Evolutionary conservation across 2,113 vertebrate species (phyloP).

Genomic region (Tapirus terrestris): DNA sequence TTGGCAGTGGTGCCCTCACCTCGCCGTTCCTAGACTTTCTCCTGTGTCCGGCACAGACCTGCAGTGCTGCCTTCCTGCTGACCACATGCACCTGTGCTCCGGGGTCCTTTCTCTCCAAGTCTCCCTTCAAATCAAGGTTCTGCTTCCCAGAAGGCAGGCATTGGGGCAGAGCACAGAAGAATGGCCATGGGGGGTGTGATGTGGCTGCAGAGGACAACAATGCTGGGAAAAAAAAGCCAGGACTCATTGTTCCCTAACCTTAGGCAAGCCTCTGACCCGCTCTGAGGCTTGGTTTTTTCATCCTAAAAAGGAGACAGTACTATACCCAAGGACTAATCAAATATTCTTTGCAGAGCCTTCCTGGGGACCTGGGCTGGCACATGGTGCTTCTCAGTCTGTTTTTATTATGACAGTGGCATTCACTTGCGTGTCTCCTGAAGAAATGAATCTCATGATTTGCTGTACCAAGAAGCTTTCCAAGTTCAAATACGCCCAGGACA

Average conservation of each 20-base stretch:
- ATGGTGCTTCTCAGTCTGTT: not conserved
- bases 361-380: not conserved
- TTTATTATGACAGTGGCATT: not conserved
- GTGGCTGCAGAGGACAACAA: fast-evolving
- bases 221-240: fast-evolving
- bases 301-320: not conserved
- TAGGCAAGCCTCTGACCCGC: not conserved
- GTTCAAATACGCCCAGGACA: not conserved
- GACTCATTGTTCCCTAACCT: not conserved
- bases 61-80: not conserved
- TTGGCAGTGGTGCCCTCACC: not conserved
- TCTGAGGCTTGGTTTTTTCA: not conserved
- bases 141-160: not conserved
- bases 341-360: not conserved
- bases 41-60: fast-evolving
- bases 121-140: not conserved
- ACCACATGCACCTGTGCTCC: fast-evolving
- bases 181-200: fast-evolving
- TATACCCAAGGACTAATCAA: not conserved
- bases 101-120: not conserved
- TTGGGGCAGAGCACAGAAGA: no score
- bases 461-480: not conserved
- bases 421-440: not conserved
- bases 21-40: fast-evolving
- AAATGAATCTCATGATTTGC: not conserved